A percentile compares a stretch with the other conserved stretches of the same genome.
phyloP scores from a whole-genome alignment of 2,888 invertebrate species.

The Neoascia interrupta region DNA sequence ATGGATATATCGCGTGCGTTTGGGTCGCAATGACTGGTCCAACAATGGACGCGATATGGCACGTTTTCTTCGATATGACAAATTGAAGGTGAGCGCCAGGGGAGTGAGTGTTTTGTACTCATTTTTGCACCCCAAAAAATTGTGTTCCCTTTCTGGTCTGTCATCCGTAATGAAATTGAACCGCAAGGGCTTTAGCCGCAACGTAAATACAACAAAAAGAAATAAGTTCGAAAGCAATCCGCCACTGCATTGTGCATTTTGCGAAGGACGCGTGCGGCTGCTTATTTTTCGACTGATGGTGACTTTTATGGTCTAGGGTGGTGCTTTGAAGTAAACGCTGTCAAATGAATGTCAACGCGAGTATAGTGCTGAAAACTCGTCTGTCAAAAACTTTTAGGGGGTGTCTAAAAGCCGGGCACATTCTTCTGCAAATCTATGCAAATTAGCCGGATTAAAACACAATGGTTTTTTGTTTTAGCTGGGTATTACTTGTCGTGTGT shows the following conservation, averaged over 20 bases:
- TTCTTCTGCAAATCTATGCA: constrained; percentile 38
- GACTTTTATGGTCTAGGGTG: constrained; percentile 35
- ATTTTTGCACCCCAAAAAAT: constrained; percentile 43
- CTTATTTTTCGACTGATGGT: neutral
- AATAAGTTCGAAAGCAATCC: neutral
- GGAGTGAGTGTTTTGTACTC: constrained; percentile 6
- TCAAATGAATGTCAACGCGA: constrained; percentile 66
- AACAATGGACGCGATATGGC: constrained; percentile 67
- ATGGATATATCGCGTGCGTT: constrained; percentile 51
- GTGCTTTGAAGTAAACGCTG: constrained; percentile 57
- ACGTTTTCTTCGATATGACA: constrained; percentile 65
- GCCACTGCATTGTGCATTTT: constrained; percentile 1
- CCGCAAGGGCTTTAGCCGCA: constrained; percentile 51
- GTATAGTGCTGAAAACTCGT: constrained; percentile 38
- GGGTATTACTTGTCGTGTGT: too few species aligned
- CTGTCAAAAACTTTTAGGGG: constrained; percentile 18
- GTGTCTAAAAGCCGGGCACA: constrained; percentile 5
- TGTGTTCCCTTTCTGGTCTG: constrained; percentile 20
- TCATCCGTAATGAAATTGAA: constrained; percentile 51
- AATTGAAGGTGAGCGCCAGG: constrained; percentile 48
- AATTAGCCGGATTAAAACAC: constrained; percentile 62
- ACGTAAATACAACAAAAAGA: constrained; percentile 33
- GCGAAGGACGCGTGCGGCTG: constrained; percentile 10
- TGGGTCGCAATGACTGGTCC: constrained; percentile 50
- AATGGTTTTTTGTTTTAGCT: constrained; percentile 41